Conservation (phyloP, 2,888 invertebrate genomes). For the Drosophila barbarae region DNA sequence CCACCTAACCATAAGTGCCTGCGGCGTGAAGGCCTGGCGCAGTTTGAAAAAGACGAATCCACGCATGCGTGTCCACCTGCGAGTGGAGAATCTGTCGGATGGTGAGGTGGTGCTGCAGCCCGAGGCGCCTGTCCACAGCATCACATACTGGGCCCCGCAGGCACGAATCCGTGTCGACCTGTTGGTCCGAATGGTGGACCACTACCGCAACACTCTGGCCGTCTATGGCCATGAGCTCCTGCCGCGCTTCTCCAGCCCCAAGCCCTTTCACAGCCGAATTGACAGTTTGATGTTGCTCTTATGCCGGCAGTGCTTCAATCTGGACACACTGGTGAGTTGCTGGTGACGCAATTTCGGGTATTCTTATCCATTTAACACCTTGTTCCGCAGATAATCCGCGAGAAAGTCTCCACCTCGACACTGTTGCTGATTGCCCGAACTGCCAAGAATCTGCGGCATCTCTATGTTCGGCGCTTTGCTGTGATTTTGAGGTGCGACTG, state of each 20-base stretch:
- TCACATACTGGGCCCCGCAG: constrained; percentile 84
- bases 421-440: constrained; percentile 85
- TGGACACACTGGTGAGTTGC: constrained; percentile 84
- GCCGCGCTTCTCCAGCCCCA: constrained; percentile 84
- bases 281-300: constrained; percentile 86
- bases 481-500: constrained; percentile 86
- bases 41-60: constrained; percentile 82
- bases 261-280: constrained; percentile 85
- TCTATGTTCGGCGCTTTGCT: constrained; percentile 86
- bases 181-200: constrained; percentile 82
- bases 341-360: not conserved
- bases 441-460: constrained; percentile 83
- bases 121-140: constrained; percentile 84
- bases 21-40: constrained; percentile 80
- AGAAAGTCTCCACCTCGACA: constrained; percentile 88
- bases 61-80: constrained; percentile 84
- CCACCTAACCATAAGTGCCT: constrained; percentile 81
- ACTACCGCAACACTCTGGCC: constrained; percentile 83
- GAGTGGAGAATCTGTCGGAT: constrained; percentile 83
- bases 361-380: constrained; percentile 1
- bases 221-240: constrained; percentile 85
- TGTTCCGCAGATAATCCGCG: constrained; percentile 83
- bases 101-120: constrained; percentile 85
- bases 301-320: constrained; percentile 84
- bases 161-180: constrained; percentile 81